Evolutionary conservation across 2,888 invertebrate genomes (phyloP).

Genomic region (Acanthosoma haemorrhoidale): DNA sequence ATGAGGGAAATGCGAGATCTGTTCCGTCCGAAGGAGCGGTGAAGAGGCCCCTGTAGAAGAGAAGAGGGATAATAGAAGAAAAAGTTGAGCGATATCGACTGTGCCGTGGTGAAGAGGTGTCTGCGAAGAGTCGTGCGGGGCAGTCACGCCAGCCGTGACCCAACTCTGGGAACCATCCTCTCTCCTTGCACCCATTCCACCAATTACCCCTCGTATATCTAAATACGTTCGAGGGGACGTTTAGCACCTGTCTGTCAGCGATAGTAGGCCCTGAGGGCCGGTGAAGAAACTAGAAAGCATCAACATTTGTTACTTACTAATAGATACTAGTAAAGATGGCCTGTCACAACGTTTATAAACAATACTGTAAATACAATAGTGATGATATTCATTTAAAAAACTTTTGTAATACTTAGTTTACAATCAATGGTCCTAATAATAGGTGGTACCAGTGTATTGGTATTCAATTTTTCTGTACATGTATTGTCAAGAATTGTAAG

Average conservation of each 20-base stretch:
- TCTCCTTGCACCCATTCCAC: background rate
- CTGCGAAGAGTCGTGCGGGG: background rate
- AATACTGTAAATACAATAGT: too few relatives aligned
- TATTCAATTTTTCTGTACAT: too few relatives aligned
- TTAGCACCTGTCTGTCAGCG: background rate
- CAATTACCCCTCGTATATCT: conserved; percentile 9
- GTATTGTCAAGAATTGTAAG: too few relatives aligned
- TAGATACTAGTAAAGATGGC: too few relatives aligned
- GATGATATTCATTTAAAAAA: too few relatives aligned
- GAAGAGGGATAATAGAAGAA: conserved; percentile 9
- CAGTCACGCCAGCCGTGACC: background rate
- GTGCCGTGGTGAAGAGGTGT: background rate
- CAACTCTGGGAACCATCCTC: conserved; percentile 5
- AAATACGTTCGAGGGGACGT: background rate
- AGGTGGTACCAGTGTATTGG: too few relatives aligned
- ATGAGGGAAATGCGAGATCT: background rate
- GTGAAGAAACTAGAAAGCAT: too few relatives aligned
- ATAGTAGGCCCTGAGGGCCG: too few relatives aligned
- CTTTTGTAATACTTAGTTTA: too few relatives aligned
- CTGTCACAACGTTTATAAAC: too few relatives aligned
- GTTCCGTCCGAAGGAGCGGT: background rate
- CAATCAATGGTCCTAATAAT: too few relatives aligned
- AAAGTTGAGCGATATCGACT: background rate
- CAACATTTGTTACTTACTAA: too few relatives aligned
- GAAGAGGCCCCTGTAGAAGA: background rate